phyloP scores from a whole-genome alignment of 1,140 invertebrate genomes.

The Gerris buenoi region DNA sequence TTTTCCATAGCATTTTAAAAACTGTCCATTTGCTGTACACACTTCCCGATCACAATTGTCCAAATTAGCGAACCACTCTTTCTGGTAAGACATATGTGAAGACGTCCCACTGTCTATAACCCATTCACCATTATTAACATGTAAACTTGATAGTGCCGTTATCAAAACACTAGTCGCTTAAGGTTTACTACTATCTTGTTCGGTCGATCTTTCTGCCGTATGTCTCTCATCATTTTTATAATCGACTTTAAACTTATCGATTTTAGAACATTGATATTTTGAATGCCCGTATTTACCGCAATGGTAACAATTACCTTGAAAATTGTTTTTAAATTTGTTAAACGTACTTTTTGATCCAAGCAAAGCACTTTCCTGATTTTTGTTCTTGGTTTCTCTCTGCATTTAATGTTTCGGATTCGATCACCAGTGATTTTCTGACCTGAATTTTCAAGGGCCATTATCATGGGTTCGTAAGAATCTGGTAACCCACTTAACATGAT shows the following conservation, averaged over 20 bases:
- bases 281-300: background rate
- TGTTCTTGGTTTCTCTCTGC: background rate
- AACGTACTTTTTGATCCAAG: too few relatives aligned
- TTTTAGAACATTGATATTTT: background rate
- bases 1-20: background rate
- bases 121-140: background rate
- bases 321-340: too few relatives aligned
- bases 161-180: background rate
- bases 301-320: background rate
- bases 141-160: background rate
- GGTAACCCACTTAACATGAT: constrained; percentile 25
- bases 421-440: background rate
- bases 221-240: background rate
- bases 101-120: background rate
- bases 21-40: background rate
- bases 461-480: background rate
- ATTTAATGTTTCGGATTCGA: background rate
- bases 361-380: background rate
- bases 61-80: background rate
- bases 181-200: background rate
- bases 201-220: background rate
- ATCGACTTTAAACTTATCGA: too few relatives aligned
- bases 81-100: background rate
- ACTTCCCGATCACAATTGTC: background rate
- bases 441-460: background rate